phyloP scores from a whole-genome alignment of 2,797 vertebrate genomes.

The Lycodopsis pacificus region DNA sequence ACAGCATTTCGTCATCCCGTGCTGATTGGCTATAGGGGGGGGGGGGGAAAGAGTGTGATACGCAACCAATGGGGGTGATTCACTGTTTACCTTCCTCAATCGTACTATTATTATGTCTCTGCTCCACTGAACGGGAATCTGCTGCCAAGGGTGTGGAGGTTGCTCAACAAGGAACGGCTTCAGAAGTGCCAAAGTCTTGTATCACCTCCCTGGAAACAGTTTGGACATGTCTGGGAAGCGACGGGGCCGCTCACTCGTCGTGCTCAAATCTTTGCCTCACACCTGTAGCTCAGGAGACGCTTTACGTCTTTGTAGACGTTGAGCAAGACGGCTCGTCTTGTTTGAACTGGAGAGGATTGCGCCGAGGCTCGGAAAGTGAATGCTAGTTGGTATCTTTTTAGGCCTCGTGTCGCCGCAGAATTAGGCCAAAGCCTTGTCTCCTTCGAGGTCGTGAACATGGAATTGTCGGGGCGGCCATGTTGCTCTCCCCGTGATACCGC shows the following conservation, averaged over 20 bases:
- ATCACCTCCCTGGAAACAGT: conserved; percentile 60
- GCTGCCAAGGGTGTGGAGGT: conserved; percentile 69
- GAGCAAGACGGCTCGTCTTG: conserved; percentile 28
- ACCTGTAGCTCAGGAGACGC: conserved; percentile 44
- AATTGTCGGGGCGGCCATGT: conserved; percentile 39
- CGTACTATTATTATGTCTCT: conserved; percentile 61
- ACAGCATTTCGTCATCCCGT: conserved; percentile 25
- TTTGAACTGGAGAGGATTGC: conserved; percentile 21
- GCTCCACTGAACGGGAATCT: conserved; percentile 44
- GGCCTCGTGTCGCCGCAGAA: conserved; percentile 52
- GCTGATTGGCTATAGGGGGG: conserved; percentile 29
- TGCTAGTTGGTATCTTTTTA: conserved; percentile 36
- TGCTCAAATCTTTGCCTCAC: conserved; percentile 31
- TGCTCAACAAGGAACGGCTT: conserved; percentile 61
- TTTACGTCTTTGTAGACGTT: conserved; percentile 11
- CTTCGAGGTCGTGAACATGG: conserved; percentile 62
- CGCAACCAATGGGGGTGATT: conserved; percentile 54
- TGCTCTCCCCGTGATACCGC: conserved; percentile 34
- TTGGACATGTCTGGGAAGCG: conserved; percentile 61
- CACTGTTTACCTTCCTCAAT: conserved; percentile 67
- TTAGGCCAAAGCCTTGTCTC: conserved; percentile 61
- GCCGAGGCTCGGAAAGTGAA: conserved; percentile 27
- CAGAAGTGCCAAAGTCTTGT: conserved; percentile 46
- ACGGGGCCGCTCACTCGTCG: background rate
- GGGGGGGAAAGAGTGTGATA: background rate